These are phyloP conservation scores for Catharus minimus DNA, from an alignment of 2,113 vertebrate species.

Conservation along the genomic window DNA sequence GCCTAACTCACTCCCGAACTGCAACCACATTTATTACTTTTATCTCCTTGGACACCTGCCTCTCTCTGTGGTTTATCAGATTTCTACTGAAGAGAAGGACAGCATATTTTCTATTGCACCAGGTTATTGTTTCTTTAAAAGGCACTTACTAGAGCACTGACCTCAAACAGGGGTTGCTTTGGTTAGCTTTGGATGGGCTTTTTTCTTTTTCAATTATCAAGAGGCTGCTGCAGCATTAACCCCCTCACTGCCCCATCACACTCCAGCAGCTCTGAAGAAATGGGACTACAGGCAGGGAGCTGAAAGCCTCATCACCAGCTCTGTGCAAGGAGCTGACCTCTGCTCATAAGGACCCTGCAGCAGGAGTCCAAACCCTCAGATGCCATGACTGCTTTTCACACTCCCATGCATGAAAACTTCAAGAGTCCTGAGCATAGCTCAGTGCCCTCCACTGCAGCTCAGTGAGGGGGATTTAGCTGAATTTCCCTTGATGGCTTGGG, in stretches of 20 bases:
- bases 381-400: not conserved
- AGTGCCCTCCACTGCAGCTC: not conserved
- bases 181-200: not conserved
- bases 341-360: not conserved
- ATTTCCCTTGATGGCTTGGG: not conserved
- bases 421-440: not conserved
- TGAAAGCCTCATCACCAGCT: not conserved
- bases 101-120: slow-evolving; percentile 18
- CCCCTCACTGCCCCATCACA: not conserved
- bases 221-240: not conserved
- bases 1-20: not conserved
- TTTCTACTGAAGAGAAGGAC: slow-evolving; percentile 7
- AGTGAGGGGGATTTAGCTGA: not conserved
- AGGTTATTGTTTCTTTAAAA: slow-evolving; percentile 41
- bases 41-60: slow-evolving; percentile 45
- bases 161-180: not conserved
- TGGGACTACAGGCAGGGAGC: not conserved
- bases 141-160: not conserved
- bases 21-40: slow-evolving; percentile 26
- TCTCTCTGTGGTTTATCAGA: not conserved
- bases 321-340: not conserved
- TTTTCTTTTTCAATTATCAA: not conserved
- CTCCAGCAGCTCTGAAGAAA: not conserved
- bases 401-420: not conserved
- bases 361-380: not conserved